Evolutionary conservation across 2,888 invertebrate genomes (phyloP).

Genomic region (Leptinotarsa peninsularis): DNA sequence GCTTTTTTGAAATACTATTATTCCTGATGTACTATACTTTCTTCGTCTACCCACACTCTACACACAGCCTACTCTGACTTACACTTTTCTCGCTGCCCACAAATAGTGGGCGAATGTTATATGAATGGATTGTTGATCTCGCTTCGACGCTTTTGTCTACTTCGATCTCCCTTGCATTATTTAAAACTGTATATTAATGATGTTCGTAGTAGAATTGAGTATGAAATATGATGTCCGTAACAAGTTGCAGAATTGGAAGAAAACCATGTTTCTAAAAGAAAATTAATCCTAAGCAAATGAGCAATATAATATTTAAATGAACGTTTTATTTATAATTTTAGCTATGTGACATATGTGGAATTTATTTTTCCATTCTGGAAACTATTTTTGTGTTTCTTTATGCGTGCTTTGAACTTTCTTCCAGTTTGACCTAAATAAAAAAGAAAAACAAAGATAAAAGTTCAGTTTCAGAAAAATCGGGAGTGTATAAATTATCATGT

Average conservation of each 20-base stretch:
- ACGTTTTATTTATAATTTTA: no score
- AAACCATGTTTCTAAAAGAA: no score
- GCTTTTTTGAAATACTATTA: slow-evolving; percentile 38
- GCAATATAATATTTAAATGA: no score
- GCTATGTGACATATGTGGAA: no score
- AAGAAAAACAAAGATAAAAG: no score
- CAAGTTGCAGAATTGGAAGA: neutral
- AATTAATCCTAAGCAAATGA: no score
- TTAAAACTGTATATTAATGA: neutral
- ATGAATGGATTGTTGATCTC: slow-evolving; percentile 39
- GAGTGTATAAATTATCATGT: no score
- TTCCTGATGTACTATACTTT: slow-evolving; percentile 40
- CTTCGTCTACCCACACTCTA: slow-evolving; percentile 37
- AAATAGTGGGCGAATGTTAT: slow-evolving; percentile 30
- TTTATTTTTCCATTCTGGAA: no score
- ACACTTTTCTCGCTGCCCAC: slow-evolving; percentile 38
- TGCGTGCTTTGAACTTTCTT: no score
- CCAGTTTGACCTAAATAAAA: no score
- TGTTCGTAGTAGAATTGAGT: neutral
- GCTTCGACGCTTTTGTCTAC: slow-evolving; percentile 30
- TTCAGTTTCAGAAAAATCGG: no score
- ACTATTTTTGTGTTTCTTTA: no score
- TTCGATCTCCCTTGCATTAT: slow-evolving; percentile 17
- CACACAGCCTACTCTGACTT: slow-evolving; percentile 38
- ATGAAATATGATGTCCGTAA: neutral